Evolutionary conservation across 2,113 vertebrate genomes (phyloP).

Genomic region (Rhipidura dahli): DNA sequence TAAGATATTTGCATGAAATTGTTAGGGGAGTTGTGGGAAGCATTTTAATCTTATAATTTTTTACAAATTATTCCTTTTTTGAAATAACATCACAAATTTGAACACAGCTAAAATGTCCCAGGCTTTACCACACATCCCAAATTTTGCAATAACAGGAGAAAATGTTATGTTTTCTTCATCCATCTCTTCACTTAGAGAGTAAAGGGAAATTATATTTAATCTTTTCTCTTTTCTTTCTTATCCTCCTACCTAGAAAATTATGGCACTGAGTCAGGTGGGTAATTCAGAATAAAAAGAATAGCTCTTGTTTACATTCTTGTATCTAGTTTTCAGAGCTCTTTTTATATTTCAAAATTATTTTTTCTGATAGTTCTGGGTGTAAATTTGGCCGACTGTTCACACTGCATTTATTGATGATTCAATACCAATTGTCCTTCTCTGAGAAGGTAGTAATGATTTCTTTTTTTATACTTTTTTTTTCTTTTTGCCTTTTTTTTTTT

Average conservation of each 20-base stretch:
- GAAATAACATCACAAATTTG: background rate
- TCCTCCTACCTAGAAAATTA: constrained; percentile 35
- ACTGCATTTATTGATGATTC: background rate
- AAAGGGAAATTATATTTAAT: background rate
- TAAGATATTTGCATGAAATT: constrained; percentile 31
- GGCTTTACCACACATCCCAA: background rate
- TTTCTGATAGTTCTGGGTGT: background rate
- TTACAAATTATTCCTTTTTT: constrained; percentile 26
- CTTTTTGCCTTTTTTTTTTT: no score
- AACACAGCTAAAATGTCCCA: background rate
- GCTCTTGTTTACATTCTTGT: constrained; percentile 19
- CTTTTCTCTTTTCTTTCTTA: background rate
- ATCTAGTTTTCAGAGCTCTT: background rate
- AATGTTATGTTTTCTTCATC: constrained; percentile 12
- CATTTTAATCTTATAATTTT: constrained; percentile 42
- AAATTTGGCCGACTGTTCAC: background rate
- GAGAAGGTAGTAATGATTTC: background rate
- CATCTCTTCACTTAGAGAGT: background rate
- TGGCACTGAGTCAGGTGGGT: background rate
- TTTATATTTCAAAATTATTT: constrained; percentile 16
- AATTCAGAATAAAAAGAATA: constrained; percentile 20
- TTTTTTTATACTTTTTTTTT: background rate
- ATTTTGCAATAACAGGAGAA: background rate
- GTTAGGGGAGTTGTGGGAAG: background rate
- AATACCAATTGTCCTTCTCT: background rate